These are phyloP conservation scores for Aplysina aerophoba DNA, from an alignment of 37 sponge, comb jelly and placozoan genomes.

Conservation along the genomic window DNA sequence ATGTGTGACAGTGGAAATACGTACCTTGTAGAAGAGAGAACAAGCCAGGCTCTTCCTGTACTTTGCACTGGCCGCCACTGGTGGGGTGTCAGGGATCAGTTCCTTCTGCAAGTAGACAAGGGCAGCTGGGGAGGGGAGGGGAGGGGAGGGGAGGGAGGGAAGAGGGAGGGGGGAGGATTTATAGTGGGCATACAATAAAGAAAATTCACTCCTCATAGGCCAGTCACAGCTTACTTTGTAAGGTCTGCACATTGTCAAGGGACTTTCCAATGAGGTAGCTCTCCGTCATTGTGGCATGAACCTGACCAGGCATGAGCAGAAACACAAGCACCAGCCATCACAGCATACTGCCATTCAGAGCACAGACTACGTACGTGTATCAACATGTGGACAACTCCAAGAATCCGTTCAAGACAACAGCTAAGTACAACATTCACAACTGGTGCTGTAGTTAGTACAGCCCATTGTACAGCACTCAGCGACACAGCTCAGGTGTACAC, in stretches of 20 bases:
- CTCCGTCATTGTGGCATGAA: constrained; percentile 54
- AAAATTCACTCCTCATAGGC: neutral
- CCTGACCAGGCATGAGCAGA: constrained; percentile 20
- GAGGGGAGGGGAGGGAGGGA: neutral
- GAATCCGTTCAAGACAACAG: no score
- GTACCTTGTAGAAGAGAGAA: constrained; percentile 81
- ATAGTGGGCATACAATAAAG: neutral
- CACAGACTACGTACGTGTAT: no score
- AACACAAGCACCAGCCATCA: no score
- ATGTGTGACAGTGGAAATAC: no score
- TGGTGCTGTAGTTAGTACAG: no score
- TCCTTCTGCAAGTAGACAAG: constrained; percentile 49
- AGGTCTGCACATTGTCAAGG: neutral
- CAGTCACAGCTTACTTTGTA: neutral
- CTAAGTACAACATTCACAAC: no score
- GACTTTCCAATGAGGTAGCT: constrained; percentile 45
- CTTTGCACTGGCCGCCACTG: constrained; percentile 48
- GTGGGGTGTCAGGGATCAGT: constrained; percentile 44
- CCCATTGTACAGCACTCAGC: neutral
- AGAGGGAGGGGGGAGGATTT: neutral
- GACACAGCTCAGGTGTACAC: neutral
- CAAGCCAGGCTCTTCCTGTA: constrained; percentile 68
- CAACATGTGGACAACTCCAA: no score
- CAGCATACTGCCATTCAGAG: no score
- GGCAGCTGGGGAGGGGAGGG: constrained; percentile 33